phyloP scores from a whole-genome alignment of 2,113 vertebrate genomes.

The Lasiurus borealis region DNA sequence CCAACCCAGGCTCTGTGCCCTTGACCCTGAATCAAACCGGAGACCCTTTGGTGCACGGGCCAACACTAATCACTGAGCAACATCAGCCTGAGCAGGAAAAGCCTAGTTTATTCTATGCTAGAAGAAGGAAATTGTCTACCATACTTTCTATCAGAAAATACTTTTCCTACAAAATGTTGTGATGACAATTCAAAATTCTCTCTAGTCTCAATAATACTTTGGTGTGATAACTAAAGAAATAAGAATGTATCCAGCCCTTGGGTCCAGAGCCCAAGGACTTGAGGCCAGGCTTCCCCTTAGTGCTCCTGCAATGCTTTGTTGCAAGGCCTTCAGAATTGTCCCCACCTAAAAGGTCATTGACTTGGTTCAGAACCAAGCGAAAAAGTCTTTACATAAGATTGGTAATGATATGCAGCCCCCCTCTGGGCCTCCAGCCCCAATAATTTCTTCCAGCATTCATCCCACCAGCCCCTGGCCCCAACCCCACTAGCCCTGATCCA shows the following conservation, averaged over 20 bases:
- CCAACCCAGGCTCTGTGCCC: too few species aligned
- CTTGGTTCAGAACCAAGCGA: neutral
- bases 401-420: neutral
- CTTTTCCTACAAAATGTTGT: neutral
- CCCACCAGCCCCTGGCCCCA: neutral
- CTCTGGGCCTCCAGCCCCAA: neutral
- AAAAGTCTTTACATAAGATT: neutral
- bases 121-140: neutral
- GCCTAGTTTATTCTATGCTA: neutral
- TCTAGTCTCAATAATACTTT: neutral
- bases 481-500: neutral
- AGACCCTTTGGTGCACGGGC: too few species aligned
- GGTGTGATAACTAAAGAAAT: neutral
- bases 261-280: neutral
- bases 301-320: neutral
- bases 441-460: neutral
- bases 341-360: neutral
- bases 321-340: neutral
- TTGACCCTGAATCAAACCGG: too few species aligned
- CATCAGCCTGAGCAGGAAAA: slow-evolving; percentile 78
- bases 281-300: neutral
- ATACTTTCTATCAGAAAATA: neutral
- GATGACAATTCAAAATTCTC: neutral
- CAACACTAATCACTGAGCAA: neutral
- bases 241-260: neutral